Evolutionary conservation across 1,140 invertebrate genomes (phyloP).

Genomic region (Caenorhabditis tropicalis): DNA sequence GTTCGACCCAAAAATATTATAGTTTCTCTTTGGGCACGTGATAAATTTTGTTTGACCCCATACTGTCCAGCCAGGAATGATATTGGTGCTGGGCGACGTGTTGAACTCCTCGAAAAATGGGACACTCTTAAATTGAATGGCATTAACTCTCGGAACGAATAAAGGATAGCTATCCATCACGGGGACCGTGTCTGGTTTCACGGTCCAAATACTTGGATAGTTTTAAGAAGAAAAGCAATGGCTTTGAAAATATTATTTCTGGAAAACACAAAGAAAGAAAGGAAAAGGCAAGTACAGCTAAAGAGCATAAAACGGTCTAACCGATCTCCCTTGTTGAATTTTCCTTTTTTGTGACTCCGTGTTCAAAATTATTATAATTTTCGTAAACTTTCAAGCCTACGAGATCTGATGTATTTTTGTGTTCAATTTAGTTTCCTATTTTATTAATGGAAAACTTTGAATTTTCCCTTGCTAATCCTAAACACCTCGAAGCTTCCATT

Average conservation of each 20-base stretch:
- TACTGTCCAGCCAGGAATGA: conserved; percentile 67
- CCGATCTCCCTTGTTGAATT: neutral
- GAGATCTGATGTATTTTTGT: too few species aligned
- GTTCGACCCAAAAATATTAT: conserved; percentile 68
- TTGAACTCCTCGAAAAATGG: conserved; percentile 69
- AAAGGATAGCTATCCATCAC: conserved; percentile 62
- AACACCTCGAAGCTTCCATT: too few species aligned
- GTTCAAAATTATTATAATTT: neutral
- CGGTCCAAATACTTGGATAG: conserved; percentile 47
- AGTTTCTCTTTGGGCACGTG: conserved; percentile 56
- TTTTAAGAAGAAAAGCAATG: conserved; percentile 35
- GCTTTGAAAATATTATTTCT: conserved; percentile 42
- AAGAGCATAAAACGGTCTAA: conserved; percentile 16
- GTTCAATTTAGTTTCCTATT: too few species aligned
- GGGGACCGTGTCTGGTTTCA: conserved; percentile 58
- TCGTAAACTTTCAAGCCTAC: neutral
- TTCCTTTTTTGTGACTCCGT: neutral
- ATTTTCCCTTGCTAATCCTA: too few species aligned
- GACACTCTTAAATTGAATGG: conserved; percentile 67
- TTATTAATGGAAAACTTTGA: too few species aligned
- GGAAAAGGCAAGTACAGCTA: neutral
- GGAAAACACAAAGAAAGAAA: conserved; percentile 1
- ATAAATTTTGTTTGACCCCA: conserved; percentile 61
- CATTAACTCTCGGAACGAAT: conserved; percentile 66
- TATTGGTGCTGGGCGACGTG: conserved; percentile 67